phyloP scores from a whole-genome alignment of 2,888 invertebrate species.

The Agrotis exclamationis region DNA sequence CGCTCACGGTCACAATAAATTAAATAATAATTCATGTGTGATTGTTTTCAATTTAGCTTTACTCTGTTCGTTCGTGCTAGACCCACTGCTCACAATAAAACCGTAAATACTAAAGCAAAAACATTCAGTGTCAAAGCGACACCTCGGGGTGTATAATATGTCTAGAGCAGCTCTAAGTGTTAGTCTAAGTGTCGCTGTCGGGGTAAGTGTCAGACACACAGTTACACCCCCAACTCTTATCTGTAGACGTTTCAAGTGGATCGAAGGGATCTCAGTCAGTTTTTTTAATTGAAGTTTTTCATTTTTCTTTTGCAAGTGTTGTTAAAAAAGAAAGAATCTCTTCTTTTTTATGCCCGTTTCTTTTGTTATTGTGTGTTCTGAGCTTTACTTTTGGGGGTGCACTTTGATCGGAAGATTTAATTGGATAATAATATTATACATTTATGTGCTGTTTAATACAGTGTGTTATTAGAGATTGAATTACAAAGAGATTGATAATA shows the following conservation, averaged over 20 bases:
- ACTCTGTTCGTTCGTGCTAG: neutral
- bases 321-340: slow-evolving; percentile 39
- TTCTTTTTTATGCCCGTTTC: slow-evolving; percentile 31
- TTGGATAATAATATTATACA: too few relatives aligned
- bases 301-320: slow-evolving; percentile 41
- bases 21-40: too few relatives aligned
- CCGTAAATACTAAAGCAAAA: slow-evolving; percentile 7
- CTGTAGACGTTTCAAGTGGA: slow-evolving; percentile 58
- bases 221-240: slow-evolving; percentile 58
- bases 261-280: slow-evolving; percentile 51
- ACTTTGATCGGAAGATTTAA: slow-evolving; percentile 36
- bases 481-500: neutral
- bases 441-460: neutral
- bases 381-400: slow-evolving; percentile 30
- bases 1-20: too few relatives aligned
- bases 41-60: too few relatives aligned
- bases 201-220: slow-evolving; percentile 58
- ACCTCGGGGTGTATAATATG: slow-evolving; percentile 53
- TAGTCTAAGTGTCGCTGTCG: slow-evolving; percentile 54
- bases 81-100: slow-evolving; percentile 18
- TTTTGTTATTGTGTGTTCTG: slow-evolving; percentile 40
- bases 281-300: slow-evolving; percentile 64
- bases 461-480: neutral
- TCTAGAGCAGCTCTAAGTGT: slow-evolving; percentile 50
- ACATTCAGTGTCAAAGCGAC: slow-evolving; percentile 41